phyloP scores from a whole-genome alignment of 1,140 invertebrate species.

The Spodoptera litura region DNA sequence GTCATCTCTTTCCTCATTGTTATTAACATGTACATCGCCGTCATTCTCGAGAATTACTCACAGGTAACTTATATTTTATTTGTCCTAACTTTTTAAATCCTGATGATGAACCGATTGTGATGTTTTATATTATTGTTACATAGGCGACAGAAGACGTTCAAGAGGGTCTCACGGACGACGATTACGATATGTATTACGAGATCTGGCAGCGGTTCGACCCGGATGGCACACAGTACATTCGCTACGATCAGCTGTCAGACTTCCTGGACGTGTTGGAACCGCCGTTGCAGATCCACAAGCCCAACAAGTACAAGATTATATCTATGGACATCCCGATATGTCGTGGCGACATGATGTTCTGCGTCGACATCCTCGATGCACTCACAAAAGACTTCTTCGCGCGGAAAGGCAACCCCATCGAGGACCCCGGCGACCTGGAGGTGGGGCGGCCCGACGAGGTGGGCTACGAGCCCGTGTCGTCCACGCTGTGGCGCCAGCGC shows the following conservation, averaged over 20 bases:
- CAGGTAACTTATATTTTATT: constrained; percentile 86
- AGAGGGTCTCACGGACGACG: constrained; percentile 98
- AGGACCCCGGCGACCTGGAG: constrained; percentile 94
- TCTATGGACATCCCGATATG: constrained; percentile 99
- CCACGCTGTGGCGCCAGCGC: constrained; percentile 96
- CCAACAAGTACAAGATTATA: constrained; percentile 99
- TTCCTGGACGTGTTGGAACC: constrained; percentile 98
- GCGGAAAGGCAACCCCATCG: constrained; percentile 96
- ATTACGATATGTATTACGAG: constrained; percentile 99
- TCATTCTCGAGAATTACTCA: constrained; percentile 99
- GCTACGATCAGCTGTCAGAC: constrained; percentile 96
- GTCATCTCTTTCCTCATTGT: constrained; percentile 99
- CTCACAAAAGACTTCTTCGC: constrained; percentile 98
- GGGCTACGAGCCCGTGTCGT: constrained; percentile 96
- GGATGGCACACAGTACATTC: constrained; percentile 98
- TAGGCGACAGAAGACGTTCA: constrained; percentile 98
- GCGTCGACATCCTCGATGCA: constrained; percentile 98
- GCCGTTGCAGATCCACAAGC: constrained; percentile 98
- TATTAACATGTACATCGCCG: constrained; percentile 99
- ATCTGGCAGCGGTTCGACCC: constrained; percentile 99
- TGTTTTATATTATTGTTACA: neutral
- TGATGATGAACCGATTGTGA: neutral
- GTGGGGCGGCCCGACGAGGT: constrained; percentile 93
- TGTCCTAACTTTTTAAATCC: neutral
- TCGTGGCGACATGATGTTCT: constrained; percentile 98